Conservation (phyloP, 2,888 invertebrate species). For the Dynastes hyllus region DNA sequence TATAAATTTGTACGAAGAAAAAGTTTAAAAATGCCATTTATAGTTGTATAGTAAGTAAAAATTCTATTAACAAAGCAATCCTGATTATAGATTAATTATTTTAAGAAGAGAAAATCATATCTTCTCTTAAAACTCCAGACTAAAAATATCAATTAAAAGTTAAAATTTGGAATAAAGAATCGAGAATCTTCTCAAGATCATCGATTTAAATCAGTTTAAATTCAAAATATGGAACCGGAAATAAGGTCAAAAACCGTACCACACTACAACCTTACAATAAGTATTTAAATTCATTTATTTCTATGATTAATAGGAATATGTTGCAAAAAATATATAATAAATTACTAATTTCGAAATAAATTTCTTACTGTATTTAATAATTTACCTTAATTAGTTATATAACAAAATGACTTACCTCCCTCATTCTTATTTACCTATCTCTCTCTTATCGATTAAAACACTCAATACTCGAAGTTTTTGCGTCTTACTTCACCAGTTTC, state of each 20-base stretch:
- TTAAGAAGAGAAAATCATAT: too few species aligned
- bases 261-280: not conserved
- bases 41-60: too few species aligned
- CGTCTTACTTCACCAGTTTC: constrained; percentile 7
- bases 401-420: constrained; percentile 3
- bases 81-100: too few species aligned
- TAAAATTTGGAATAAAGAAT: too few species aligned
- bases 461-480: not conserved
- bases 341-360: not conserved
- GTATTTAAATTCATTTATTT: not conserved
- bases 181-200: too few species aligned
- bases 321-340: not conserved
- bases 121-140: too few species aligned
- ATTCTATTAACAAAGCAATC: too few species aligned
- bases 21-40: too few species aligned
- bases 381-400: not conserved
- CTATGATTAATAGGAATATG: not conserved
- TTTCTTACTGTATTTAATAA: not conserved
- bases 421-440: not conserved
- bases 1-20: too few species aligned
- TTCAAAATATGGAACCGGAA: not conserved
- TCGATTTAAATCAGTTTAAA: too few species aligned
- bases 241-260: not conserved
- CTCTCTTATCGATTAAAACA: not conserved
- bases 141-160: too few species aligned